Percentiles rank a stretch among this genome's conserved stretches.
Conservation (phyloP, 2,888 invertebrate genomes). For the Cantharis lateralis region DNA sequence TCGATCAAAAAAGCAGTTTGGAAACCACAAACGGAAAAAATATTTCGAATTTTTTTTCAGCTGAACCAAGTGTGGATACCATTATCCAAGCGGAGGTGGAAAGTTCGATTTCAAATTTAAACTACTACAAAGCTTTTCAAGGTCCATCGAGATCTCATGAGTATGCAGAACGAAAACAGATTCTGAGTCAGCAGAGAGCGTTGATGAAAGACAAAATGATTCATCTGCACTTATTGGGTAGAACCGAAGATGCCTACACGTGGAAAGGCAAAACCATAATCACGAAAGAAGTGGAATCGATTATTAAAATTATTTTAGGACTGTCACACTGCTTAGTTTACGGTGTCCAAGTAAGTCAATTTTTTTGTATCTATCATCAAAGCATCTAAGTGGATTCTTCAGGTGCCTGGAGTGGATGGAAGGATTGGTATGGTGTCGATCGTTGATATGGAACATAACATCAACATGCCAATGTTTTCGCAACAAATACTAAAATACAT, state of each 20-base stretch:
- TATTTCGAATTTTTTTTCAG: neutral
- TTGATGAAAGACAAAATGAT: conserved; percentile 61
- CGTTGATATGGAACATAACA: conserved; percentile 64
- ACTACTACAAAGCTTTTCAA: neutral
- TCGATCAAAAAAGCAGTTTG: neutral
- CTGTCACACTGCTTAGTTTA: conserved; percentile 76
- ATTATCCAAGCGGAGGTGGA: neutral
- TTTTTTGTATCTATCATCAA: neutral
- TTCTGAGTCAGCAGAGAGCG: neutral
- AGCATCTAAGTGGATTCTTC: conserved; percentile 16
- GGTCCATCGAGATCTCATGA: neutral
- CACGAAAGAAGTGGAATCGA: conserved; percentile 69
- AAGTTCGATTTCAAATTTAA: neutral
- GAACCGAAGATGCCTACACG: conserved; percentile 68
- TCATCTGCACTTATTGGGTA: conserved; percentile 67
- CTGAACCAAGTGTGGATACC: neutral
- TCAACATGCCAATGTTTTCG: conserved; percentile 64
- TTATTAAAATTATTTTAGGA: conserved; percentile 59
- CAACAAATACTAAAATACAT: conserved; percentile 67
- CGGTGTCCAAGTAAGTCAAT: conserved; percentile 74
- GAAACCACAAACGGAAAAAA: neutral
- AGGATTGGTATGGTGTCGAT: conserved; percentile 91
- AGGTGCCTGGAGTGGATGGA: conserved; percentile 77
- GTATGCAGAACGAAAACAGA: neutral
- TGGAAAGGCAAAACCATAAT: conserved; percentile 75